Evolutionary conservation across 2,113 vertebrate genomes (phyloP), one percentile per base, ranked within the genome.

Genomic region (Mystacornis crossleyi): DNA sequence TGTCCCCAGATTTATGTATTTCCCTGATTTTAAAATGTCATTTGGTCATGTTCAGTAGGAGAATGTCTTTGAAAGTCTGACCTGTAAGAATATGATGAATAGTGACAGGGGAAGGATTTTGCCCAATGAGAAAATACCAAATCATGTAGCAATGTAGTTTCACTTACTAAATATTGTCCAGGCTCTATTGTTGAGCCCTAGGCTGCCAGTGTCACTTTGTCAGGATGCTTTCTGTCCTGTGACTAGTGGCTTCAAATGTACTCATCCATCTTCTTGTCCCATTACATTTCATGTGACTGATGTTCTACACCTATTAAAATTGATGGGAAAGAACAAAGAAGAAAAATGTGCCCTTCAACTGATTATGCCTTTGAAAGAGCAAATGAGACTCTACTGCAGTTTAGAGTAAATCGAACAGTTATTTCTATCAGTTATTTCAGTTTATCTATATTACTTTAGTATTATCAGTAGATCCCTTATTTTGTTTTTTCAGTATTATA

Each of bases 231-330:
- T 97, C 98, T 98, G 98, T 98, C 98, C 96, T 97, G 93, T 98
- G 98, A 98, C 98, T 97, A 97, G 98, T 97, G 92, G 92, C 98
- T 98, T 97, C 98, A 98, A 98, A 98, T 98, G 98, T 98, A 97
- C 97, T 97, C 99, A 99, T 99, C 98, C 98, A 98, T 99, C 99
- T 99, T 99, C 98, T 98, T 99, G 98, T 98, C 98, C 98, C 97
- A 98, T 99, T 99, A 98, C 97, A 97, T 98, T 98, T 98, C 97
- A 90, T 98, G 98, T 99, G 98, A 99, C 98, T 98, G 98, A 99
- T 99, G 99, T 98, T 98, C 98, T 98, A 98, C 97, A 98, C 98
- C 98, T 98, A 98, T 99, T 99, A 98, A 99, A 99, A 99, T 98
- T 98, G 98, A 99, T 98, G 98, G 98, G 97, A 98, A 98, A 97